phyloP scores from a whole-genome alignment of 2,113 vertebrate species.

The Grallaria varia region DNA sequence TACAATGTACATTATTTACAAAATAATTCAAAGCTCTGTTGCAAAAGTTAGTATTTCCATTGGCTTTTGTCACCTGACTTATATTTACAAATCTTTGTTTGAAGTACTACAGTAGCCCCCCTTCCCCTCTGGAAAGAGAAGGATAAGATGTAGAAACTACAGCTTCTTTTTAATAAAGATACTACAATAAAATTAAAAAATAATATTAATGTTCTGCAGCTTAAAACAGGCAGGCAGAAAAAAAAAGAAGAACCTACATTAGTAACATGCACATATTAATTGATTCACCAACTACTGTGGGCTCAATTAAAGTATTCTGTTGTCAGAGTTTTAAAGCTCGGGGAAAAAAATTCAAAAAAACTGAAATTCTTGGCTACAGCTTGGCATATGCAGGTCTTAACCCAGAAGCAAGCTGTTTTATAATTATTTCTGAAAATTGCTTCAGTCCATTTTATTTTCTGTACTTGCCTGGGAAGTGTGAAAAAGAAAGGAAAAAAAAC shows the following conservation, averaged over 20 bases:
- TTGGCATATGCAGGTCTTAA: conserved; percentile 64
- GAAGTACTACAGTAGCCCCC: fast-evolving
- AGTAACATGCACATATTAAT: background rate
- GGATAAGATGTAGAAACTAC: background rate
- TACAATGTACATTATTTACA: background rate
- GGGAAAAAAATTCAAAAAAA: background rate
- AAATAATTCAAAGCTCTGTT: background rate
- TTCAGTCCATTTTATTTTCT: conserved; percentile 65
- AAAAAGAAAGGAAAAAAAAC: conserved; percentile 55
- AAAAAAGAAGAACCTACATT: background rate
- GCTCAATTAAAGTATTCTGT: conserved; percentile 42
- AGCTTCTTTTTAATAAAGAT: background rate
- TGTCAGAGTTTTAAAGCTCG: conserved; percentile 38
- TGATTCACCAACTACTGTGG: background rate
- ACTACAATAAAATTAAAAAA: background rate
- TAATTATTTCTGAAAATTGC: conserved; percentile 67
- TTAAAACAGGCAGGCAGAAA: background rate
- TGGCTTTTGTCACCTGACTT: background rate
- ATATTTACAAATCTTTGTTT: background rate
- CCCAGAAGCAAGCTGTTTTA: conserved; percentile 65
- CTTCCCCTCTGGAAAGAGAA: background rate
- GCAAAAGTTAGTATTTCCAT: background rate
- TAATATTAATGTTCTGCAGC: background rate
- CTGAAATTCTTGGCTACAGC: conserved; percentile 46
- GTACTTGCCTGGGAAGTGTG: conserved; percentile 55